Percentiles rank a stretch among this genome's conserved stretches.
Evolutionary conservation across 2,888 invertebrate species (phyloP).

Genomic region (Lasioglossum lativentre): DNA sequence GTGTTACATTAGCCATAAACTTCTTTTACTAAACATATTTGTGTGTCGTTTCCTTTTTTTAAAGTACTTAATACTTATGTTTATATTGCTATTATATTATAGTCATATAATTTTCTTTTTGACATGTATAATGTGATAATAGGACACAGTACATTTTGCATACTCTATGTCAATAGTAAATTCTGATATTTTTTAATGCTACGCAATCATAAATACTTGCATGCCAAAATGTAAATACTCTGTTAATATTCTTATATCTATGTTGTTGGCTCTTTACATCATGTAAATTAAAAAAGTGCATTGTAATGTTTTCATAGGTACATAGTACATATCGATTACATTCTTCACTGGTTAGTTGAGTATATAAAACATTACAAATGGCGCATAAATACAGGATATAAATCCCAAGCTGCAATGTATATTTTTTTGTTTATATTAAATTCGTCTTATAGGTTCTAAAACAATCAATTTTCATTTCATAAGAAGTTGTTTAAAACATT

Average conservation of each 20-base stretch:
- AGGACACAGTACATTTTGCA: constrained; percentile 19
- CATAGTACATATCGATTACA: constrained; percentile 44
- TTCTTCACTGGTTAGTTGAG: constrained; percentile 29
- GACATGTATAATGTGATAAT: constrained; percentile 22
- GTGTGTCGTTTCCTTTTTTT: constrained; percentile 30
- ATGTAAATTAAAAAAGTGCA: constrained; percentile 28
- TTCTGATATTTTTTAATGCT: constrained; percentile 17
- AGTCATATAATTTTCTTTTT: constrained; percentile 18
- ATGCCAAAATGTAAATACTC: constrained; percentile 39
- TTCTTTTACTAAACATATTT: constrained; percentile 22
- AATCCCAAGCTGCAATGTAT: constrained; percentile 36
- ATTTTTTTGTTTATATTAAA: constrained; percentile 22
- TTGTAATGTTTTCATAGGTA: constrained; percentile 42
- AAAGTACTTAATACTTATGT: constrained; percentile 50
- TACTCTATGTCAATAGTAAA: neutral
- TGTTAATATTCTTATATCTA: constrained; percentile 50
- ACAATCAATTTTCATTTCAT: constrained; percentile 27
- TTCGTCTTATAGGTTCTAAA: constrained; percentile 23
- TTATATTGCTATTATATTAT: constrained; percentile 34
- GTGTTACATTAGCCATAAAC: constrained; percentile 46
- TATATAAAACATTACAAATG: constrained; percentile 36
- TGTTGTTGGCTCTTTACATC: constrained; percentile 43
- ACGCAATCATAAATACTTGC: constrained; percentile 39
- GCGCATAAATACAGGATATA: constrained; percentile 42
- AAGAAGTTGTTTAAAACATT: constrained; percentile 44